Base-by-base conservation (phyloP, 2,888 invertebrate species). In the Pristionchus japonicus region DNA sequence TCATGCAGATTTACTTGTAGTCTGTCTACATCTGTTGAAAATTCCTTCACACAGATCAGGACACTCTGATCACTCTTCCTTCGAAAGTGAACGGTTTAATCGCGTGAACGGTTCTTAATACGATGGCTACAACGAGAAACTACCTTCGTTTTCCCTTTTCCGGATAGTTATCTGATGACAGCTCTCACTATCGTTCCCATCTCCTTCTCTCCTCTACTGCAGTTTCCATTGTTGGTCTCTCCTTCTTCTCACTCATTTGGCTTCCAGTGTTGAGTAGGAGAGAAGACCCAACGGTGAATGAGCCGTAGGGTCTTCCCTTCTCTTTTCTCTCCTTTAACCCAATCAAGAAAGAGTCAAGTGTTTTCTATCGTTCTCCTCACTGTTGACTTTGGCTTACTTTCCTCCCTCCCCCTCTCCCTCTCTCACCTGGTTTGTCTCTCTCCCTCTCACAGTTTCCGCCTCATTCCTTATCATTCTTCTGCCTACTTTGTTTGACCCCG, bases 351-450 rank as follows among this genome's bases (percentile, higher is more conserved):
- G 77, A 77, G 77, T 77, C 77, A 77, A 77, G 77, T 77, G 77
- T 77, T 77, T 77, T 77, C 77, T 77, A 77, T 77, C 77, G 77
- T 23, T 49, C 40, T 64, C 47, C 27, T 47, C 57, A 37, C 74
- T 88, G 84, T 82, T 86, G 70, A 67, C 77, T 85, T 88, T 47
- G 34, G 64, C 87, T 74, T 40, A 82, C 89, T 84, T 43, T 77
- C 87, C 88, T 77, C 87, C 23, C 82, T 49, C 89, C 74, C 82
- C 82, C 82, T 40, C 88, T 88, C 80, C 84, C 64, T 61, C 86
- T 77, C 85, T 88, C 83, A 83, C 85, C 70, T 47, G 88, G 31
- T 85, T 40, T 67, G n/a, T 27, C 52, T 11, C 57, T 74, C 52
- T 49, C 37, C n/a, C 61, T 61, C 40, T 85, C 85, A 17, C 27